Conservation (phyloP, 2,888 invertebrate species). For the Zygothrica quintamaculata region DNA sequence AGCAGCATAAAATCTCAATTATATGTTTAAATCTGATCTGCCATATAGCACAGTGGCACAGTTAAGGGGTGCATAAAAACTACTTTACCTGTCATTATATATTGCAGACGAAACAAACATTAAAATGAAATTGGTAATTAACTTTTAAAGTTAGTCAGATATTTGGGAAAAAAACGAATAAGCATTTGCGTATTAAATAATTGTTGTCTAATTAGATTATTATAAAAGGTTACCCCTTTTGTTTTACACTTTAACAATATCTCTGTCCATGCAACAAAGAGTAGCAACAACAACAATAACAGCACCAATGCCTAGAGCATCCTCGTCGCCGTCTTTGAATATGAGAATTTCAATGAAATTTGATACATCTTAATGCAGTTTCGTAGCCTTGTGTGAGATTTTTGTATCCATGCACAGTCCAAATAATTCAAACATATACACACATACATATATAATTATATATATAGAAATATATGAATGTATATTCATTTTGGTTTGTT, state of each 20-base stretch:
- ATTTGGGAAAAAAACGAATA: too few relatives aligned
- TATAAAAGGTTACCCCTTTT: constrained; percentile 7
- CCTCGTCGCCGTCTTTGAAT: constrained; percentile 57
- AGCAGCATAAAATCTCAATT: constrained; percentile 49
- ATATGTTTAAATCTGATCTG: not conserved
- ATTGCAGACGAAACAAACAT: too few relatives aligned
- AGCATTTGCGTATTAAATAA: too few relatives aligned
- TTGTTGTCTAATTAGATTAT: too few relatives aligned
- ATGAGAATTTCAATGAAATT: constrained; percentile 74
- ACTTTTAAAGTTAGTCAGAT: too few relatives aligned
- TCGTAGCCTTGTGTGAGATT: constrained; percentile 71
- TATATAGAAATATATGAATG: not conserved
- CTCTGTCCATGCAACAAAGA: constrained; percentile 24
- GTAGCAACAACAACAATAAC: constrained; percentile 3
- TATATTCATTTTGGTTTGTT: constrained; percentile 46
- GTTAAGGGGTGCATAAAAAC: not conserved
- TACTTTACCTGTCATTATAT: not conserved
- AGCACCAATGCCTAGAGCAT: constrained; percentile 24
- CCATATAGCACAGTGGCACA: constrained; percentile 13
- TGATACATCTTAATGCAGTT: constrained; percentile 65
- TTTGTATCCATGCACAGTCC: constrained; percentile 38
- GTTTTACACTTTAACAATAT: too few relatives aligned
- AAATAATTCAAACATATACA: constrained; percentile 4
- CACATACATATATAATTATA: constrained; percentile 6
- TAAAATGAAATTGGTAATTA: too few relatives aligned